Percentiles rank a stretch among this genome's conserved stretches.
Evolutionary conservation across 2,797 vertebrate genomes (phyloP).

Genomic region (Scarus forsteni): DNA sequence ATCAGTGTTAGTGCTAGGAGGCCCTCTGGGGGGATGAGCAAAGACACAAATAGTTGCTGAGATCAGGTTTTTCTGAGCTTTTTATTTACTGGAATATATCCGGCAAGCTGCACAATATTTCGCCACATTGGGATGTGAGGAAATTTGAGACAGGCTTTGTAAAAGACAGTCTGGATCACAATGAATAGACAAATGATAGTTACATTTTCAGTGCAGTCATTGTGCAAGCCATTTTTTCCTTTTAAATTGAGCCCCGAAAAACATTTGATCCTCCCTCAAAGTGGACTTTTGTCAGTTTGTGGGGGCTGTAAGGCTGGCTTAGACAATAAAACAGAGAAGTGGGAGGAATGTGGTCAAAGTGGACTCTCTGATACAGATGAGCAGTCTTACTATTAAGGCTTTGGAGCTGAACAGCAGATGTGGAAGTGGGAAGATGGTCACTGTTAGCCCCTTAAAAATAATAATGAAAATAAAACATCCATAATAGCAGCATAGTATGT

Average conservation of each 20-base stretch:
- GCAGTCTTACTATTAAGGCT: not conserved
- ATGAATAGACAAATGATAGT: not conserved
- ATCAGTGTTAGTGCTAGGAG: constrained; percentile 24
- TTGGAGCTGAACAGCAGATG: too few relatives aligned
- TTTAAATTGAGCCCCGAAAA: not conserved
- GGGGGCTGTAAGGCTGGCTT: too few relatives aligned
- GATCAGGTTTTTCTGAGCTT: constrained; percentile 14
- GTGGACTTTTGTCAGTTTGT: too few relatives aligned
- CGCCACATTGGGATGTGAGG: not conserved
- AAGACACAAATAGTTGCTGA: constrained; percentile 23
- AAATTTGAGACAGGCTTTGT: not conserved
- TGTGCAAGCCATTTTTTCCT: not conserved
- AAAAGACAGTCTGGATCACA: not conserved
- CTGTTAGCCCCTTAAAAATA: too few relatives aligned
- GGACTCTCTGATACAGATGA: too few relatives aligned
- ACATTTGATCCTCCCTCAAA: not conserved
- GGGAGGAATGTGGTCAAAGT: too few relatives aligned
- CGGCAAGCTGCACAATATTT: not conserved
- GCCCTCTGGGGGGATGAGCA: not conserved
- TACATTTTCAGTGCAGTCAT: too few relatives aligned
- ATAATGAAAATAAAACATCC: too few relatives aligned
- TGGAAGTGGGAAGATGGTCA: too few relatives aligned
- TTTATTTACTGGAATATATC: constrained; percentile 17
- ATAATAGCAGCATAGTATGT: too few relatives aligned
- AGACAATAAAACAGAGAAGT: too few relatives aligned